Conservation (phyloP, 2,797 vertebrate species). For the Cuniculus paca region DNA sequence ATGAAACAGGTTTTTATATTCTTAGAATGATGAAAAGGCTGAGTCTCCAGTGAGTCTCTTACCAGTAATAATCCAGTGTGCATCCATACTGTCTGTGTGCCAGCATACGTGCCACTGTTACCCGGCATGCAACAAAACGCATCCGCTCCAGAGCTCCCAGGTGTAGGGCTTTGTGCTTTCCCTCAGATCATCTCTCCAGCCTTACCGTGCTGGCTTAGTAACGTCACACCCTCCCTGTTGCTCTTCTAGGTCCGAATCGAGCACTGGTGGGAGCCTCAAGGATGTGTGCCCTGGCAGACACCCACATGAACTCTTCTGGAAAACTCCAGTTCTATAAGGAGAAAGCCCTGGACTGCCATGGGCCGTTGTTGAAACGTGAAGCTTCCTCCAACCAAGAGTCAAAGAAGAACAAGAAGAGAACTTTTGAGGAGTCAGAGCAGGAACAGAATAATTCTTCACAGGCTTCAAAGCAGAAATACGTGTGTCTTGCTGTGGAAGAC, state of each 20-base stretch:
- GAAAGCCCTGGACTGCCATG: slow-evolving; percentile 80
- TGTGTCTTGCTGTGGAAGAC: slow-evolving; percentile 92
- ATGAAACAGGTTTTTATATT: background rate
- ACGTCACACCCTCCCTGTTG: background rate
- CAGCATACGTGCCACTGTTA: fast-evolving
- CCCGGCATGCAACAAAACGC: background rate
- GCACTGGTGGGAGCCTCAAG: slow-evolving; percentile 73
- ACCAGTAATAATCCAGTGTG: background rate
- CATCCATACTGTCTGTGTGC: background rate
- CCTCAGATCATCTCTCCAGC: background rate
- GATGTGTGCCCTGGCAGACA: slow-evolving; percentile 75
- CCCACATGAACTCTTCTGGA: slow-evolving; percentile 81
- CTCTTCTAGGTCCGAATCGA: slow-evolving; percentile 90
- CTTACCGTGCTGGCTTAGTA: background rate
- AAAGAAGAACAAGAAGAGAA: slow-evolving; percentile 89
- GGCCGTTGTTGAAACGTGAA: slow-evolving; percentile 78
- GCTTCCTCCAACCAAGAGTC: slow-evolving; percentile 75
- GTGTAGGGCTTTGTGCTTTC: background rate
- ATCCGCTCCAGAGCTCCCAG: background rate
- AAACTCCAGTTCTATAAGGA: slow-evolving; percentile 94
- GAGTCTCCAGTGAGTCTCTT: background rate
- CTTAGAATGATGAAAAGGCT: slow-evolving; percentile 28
- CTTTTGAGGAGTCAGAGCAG: slow-evolving; percentile 82
- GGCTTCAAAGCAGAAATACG: slow-evolving; percentile 89
- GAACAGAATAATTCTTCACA: slow-evolving; percentile 80